These are phyloP conservation scores for Eleutherodactylus coqui DNA, from an alignment of 2,797 vertebrate species.

Conservation along the genomic window DNA sequence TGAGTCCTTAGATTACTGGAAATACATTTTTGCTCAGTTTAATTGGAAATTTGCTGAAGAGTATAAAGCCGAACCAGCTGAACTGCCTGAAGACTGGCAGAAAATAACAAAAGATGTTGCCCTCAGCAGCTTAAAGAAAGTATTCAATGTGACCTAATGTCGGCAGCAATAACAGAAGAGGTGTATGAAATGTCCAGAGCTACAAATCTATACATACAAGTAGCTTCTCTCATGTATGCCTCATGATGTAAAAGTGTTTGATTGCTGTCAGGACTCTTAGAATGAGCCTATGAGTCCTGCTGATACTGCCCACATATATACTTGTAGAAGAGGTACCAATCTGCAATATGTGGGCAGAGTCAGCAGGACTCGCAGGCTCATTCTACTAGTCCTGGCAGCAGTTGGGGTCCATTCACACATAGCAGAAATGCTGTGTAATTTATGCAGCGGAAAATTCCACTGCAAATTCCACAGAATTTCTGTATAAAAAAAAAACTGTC, in stretches of 20 bases:
- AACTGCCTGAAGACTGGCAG: neutral
- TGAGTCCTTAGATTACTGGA: neutral
- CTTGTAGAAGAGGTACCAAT: too few species aligned
- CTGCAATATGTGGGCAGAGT: too few species aligned
- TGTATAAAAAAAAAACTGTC: too few species aligned
- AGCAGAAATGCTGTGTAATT: too few species aligned
- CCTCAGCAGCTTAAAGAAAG: neutral
- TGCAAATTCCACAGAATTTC: too few species aligned
- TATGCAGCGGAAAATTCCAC: too few species aligned
- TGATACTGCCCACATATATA: too few species aligned
- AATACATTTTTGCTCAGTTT: neutral
- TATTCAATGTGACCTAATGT: neutral
- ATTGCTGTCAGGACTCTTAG: too few species aligned
- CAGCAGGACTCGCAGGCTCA: too few species aligned
- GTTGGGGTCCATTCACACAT: too few species aligned
- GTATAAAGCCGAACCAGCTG: neutral
- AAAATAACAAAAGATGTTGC: neutral
- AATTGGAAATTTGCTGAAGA: neutral
- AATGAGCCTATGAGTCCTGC: neutral
- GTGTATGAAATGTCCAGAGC: neutral
- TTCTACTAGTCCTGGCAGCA: too few species aligned
- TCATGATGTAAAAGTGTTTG: too few species aligned
- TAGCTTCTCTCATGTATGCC: neutral
- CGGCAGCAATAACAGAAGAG: neutral
- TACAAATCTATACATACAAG: neutral